Evolutionary conservation across 2,113 vertebrate genomes (phyloP).

Genomic region (Apistogramma diplotaenia): DNA sequence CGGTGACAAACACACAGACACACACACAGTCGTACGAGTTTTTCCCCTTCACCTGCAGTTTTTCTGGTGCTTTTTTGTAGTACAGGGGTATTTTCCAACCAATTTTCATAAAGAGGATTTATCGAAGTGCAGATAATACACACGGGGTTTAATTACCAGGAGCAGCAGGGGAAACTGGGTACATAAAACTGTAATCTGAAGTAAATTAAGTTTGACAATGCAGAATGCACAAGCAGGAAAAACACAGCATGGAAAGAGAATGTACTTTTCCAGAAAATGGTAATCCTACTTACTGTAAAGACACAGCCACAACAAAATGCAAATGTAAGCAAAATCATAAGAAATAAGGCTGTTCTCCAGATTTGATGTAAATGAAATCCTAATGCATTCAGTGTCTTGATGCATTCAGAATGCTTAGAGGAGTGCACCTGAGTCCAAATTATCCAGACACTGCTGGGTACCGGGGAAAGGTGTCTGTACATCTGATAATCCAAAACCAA

Average conservation of each 20-base stretch:
- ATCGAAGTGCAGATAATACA: neutral
- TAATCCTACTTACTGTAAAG: conserved; percentile 14
- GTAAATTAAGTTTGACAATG: conserved; percentile 34
- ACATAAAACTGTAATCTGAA: conserved; percentile 47
- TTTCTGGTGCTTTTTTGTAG: neutral
- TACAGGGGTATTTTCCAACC: neutral
- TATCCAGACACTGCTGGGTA: conserved; percentile 20
- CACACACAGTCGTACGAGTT: neutral
- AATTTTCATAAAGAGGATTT: conserved; percentile 31
- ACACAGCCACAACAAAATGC: neutral
- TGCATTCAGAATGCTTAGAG: conserved; percentile 1
- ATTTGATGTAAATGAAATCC: neutral
- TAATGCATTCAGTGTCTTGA: conserved; percentile 16
- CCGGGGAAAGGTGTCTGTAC: neutral
- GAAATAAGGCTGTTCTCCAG: neutral
- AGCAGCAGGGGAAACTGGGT: conserved; percentile 15
- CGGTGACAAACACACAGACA: neutral
- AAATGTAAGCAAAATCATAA: neutral
- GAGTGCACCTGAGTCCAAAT: conserved; percentile 29
- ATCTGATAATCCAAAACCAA: neutral
- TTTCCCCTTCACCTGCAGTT: neutral
- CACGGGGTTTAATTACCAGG: conserved; percentile 37
- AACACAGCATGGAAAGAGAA: neutral
- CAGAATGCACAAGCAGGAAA: neutral
- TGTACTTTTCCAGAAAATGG: conserved; percentile 13